phyloP scores from a whole-genome alignment of 1,140 invertebrate genomes.

The Papilio polytes region DNA sequence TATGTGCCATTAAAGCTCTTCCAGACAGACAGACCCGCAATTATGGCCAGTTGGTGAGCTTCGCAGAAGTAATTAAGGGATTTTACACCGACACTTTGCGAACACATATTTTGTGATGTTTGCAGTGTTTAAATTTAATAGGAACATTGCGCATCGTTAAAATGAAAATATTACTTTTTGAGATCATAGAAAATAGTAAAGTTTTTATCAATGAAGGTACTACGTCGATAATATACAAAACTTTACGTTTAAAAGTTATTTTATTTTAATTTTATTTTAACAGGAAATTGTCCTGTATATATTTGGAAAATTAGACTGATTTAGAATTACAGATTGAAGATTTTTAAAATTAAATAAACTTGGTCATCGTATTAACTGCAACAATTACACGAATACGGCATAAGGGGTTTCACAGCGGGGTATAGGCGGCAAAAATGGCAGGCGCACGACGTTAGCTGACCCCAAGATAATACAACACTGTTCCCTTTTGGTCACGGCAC shows the following conservation, averaged over 20 bases:
- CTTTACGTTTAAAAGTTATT: no score
- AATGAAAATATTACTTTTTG: background rate
- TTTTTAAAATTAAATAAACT: background rate
- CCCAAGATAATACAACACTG: conserved; percentile 56
- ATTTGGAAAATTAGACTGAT: background rate
- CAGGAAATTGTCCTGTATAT: no score
- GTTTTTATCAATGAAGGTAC: background rate
- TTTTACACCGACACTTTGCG: conserved; percentile 61
- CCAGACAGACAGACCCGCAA: conserved; percentile 66
- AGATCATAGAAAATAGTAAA: background rate
- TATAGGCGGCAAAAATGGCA: conserved; percentile 64
- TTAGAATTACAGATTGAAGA: background rate
- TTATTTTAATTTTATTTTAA: no score
- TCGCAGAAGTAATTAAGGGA: conserved; percentile 70
- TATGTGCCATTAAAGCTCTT: conserved; percentile 59
- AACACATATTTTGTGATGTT: conserved; percentile 31
- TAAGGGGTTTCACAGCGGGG: conserved; percentile 47
- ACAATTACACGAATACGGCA: conserved; percentile 41
- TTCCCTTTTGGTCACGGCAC: conserved; percentile 61
- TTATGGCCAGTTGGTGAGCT: conserved; percentile 71
- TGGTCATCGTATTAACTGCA: background rate
- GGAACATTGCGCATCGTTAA: background rate
- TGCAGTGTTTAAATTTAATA: conserved; percentile 11
- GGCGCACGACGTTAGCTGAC: conserved; percentile 69
- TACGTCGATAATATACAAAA: no score